These are phyloP conservation scores for Meles meles DNA, from an alignment of 2,113 vertebrate species.

Conservation along the genomic window DNA sequence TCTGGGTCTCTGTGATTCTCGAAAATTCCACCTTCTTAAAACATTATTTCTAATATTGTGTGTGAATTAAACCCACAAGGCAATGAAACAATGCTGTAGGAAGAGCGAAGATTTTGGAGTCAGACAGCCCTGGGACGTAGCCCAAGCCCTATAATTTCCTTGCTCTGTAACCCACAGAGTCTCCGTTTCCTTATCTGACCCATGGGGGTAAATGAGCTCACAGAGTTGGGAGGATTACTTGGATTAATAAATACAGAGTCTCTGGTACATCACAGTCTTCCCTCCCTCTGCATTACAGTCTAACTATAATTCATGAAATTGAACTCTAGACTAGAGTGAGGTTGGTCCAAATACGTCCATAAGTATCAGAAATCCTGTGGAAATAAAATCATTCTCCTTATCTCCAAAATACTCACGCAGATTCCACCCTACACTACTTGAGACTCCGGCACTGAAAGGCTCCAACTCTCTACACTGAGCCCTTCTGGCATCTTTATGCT, in stretches of 20 bases:
- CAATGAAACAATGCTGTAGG: not conserved
- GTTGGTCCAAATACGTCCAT: not conserved
- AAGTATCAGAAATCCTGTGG: not conserved
- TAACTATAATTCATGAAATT: not conserved
- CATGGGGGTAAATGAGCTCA: not conserved
- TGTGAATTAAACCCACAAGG: not conserved
- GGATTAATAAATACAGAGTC: not conserved
- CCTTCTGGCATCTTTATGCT: not conserved
- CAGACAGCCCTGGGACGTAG: not conserved
- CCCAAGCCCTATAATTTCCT: not conserved
- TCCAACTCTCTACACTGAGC: not conserved
- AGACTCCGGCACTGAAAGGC: not conserved
- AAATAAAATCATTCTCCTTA: not conserved
- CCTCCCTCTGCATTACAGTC: not conserved
- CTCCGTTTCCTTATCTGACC: not conserved
- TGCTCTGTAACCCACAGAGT: not conserved
- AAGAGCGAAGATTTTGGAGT: not conserved
- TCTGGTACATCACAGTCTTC: not conserved
- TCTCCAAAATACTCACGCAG: not conserved
- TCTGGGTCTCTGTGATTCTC: not conserved
- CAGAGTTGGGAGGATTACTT: not conserved
- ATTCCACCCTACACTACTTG: not conserved
- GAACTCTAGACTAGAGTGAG: not conserved
- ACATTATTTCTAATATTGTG: not conserved
- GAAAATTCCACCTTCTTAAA: not conserved